phyloP scores from a whole-genome alignment of 1,140 invertebrate genomes.

The Trachymyrmex septentrionalis region DNA sequence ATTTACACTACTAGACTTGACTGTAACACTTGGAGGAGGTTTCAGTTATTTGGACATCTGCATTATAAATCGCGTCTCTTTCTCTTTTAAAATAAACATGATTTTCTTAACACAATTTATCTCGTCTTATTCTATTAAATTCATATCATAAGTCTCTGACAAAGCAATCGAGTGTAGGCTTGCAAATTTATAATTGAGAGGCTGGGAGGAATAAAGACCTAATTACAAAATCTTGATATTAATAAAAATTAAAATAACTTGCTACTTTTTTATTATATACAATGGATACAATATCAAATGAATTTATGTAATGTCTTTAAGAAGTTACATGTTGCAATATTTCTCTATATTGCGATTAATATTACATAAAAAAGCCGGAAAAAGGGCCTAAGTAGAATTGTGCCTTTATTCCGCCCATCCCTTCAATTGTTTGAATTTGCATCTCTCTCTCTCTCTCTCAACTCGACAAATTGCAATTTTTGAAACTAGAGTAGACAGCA shows the following conservation, averaged over 20 bases:
- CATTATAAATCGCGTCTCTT: background rate
- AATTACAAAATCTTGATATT: too few relatives aligned
- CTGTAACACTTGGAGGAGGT: background rate
- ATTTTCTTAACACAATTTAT: too few relatives aligned
- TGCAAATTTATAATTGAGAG: background rate
- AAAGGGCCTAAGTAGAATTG: too few relatives aligned
- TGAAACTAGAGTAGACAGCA: background rate
- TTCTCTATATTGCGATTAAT: too few relatives aligned
- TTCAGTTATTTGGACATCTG: constrained; percentile 2
- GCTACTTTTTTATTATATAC: too few relatives aligned
- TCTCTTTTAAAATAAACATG: background rate
- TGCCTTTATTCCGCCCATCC: too few relatives aligned
- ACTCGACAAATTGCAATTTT: background rate
- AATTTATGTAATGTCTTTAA: too few relatives aligned
- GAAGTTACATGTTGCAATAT: too few relatives aligned
- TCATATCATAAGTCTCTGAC: background rate
- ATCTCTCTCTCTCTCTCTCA: background rate
- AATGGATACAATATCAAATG: too few relatives aligned
- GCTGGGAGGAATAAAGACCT: too few relatives aligned
- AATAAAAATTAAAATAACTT: too few relatives aligned
- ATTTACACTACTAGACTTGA: background rate
- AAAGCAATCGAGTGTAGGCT: background rate
- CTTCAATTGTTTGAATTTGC: background rate
- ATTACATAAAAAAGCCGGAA: too few relatives aligned
- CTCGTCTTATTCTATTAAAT: background rate